Evolutionary conservation across 2,797 vertebrate species (phyloP), one percentile per base, ranked within the genome.

Genomic region (Gallirallus australis): DNA sequence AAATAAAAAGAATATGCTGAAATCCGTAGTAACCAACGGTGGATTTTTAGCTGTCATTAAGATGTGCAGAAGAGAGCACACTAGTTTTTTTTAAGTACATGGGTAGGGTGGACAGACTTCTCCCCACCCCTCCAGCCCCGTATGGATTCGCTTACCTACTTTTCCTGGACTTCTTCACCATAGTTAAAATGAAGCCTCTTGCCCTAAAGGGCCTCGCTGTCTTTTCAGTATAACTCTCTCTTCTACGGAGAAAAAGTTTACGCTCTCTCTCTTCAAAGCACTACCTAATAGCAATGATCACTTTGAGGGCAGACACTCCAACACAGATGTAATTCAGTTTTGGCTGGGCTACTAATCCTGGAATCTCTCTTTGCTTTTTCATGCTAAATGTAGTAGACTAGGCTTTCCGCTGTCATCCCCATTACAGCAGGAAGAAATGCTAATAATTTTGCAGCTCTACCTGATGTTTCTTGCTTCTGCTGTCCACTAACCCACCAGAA

Each of bases 371-470:
- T 48, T 54, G 40, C 48, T 69, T 86, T 82, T 92, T 68, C 48
- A 59, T 89, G 37, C 11, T 92, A 86, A 89, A 72, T 39, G 68
- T 33, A 33, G 33, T 31, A 63, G 15, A 61, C 91, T 75, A 70
- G 24, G 69, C 81, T 94, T 93, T 78, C 70, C 91, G 65, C 82
- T 93, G 93, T 89, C 40, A 90, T 45, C 82, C 87, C 24, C 3
- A 12, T 70, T 92, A 95, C 85, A 79, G 72, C 87, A 92, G 63
- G 50, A 95, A 95, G n/a, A 95, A 96, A 93, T 71, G 66, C 7
- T 78, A 87, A 9, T 52, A 65, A 93, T 61, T 89, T 93, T 70
- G 53, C 60, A 79, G 53, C 64, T 56, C 23, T 48, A 48, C 2
- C 0, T 61, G 27, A 52, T 20, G 15, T 23, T 85, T 92, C 79